Evolutionary conservation across 2,888 invertebrate species (phyloP), one percentile per base, ranked within the genome.

Genomic region (Acrobasis consociella): DNA sequence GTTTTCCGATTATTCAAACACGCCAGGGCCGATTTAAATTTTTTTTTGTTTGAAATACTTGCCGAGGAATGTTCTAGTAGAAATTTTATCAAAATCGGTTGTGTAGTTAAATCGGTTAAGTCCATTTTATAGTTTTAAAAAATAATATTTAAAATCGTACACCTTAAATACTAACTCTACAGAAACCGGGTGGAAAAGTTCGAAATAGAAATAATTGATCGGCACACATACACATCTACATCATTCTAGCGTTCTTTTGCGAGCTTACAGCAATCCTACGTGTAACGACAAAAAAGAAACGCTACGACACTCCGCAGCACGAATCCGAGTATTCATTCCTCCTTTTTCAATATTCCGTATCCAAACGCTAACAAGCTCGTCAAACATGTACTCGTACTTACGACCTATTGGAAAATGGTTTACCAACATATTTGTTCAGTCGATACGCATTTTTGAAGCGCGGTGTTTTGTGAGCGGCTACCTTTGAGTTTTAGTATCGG

Each of bases 331-430:
- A 55, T 56, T 56, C 42, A 46, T 13, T 56, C 56, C 17, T 56
- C 42, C 56, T 17, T 42, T 56, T 56, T 55, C 42, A 56, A 56
- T 56, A 56, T 56, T 56, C 39, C 56, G 42, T 22, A 22, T 15
- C 17, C 42, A 56, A 42, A 42, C 56, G 56, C 22, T 56, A 56
- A 56, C 56, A 56, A 56, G 56, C 56, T 46, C 56, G 56, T 56
- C 56, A 56, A 17, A 56, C 42, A 46, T n/a, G n/a, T n/a, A n/a
- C n/a, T n/a, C 42, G 42, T 42, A 52, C 52, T 11, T 56, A 55
- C 52, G 10, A 16, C 17, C 56, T 56, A 42, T 56, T 42, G 16
- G 13, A 56, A 56, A 56, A 22, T 22, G 17, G 56, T 56, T 42
- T 56, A 56, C 56, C 42, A 42, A 46, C 42, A 22, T 56, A 56